Evolutionary conservation across 64 coral and sea anemone species (phyloP).

Genomic region (Catalaphyllia jardinei): DNA sequence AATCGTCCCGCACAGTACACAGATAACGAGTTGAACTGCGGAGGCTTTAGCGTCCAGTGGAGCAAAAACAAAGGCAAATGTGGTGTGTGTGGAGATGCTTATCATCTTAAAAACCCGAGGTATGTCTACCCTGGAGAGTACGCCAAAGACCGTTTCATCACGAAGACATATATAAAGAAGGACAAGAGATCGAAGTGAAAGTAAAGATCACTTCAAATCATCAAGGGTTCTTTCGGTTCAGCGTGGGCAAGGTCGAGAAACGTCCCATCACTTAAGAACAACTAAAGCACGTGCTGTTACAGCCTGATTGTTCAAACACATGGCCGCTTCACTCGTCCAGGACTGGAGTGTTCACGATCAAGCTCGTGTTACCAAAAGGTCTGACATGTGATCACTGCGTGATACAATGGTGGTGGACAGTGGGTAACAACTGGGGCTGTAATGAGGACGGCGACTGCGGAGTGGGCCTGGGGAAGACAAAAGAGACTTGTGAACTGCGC

Average conservation of each 20-base stretch:
- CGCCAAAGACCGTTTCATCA: constrained; percentile 51
- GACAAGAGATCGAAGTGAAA: constrained; percentile 48
- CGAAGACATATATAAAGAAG: constrained; percentile 36
- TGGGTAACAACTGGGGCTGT: constrained; percentile 63
- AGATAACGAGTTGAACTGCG: constrained; percentile 74
- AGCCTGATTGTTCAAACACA: constrained; percentile 39
- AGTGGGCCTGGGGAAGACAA: neutral
- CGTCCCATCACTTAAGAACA: constrained; percentile 24
- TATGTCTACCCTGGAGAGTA: constrained; percentile 44
- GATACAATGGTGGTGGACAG: constrained; percentile 54
- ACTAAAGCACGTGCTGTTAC: constrained; percentile 31
- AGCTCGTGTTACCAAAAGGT: constrained; percentile 44
- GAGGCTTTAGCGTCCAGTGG: constrained; percentile 64
- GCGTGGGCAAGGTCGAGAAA: constrained; percentile 36
- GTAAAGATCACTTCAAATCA: constrained; percentile 65
- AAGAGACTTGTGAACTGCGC: constrained; percentile 68
- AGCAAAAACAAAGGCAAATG: constrained; percentile 53
- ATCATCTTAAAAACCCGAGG: neutral
- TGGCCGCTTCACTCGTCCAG: constrained; percentile 21
- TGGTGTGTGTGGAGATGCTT: constrained; percentile 78
- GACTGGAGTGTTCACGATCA: constrained; percentile 29
- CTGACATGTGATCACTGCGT: constrained; percentile 56
- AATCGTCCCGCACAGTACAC: constrained; percentile 38
- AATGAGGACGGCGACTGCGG: constrained; percentile 19
- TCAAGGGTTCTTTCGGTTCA: constrained; percentile 62